These are phyloP conservation scores for Bungarus multicinctus DNA, from an alignment of 2,113 vertebrate species.

Conservation along the genomic window DNA sequence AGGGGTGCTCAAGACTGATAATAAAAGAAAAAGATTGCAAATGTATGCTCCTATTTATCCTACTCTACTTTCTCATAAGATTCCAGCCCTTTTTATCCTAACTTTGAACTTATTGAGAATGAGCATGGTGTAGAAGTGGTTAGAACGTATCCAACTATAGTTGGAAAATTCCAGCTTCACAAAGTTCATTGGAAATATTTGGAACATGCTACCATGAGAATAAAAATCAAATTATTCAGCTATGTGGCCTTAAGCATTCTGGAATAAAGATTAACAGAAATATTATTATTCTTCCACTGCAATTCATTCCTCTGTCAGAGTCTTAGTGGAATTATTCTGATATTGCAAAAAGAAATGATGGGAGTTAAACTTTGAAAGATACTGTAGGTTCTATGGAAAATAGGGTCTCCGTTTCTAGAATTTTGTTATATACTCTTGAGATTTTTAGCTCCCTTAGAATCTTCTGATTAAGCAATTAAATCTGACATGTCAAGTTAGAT, in stretches of 20 bases:
- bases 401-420: neutral
- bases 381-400: neutral
- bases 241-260: neutral
- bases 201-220: neutral
- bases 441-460: neutral
- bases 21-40: neutral
- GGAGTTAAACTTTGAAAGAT: neutral
- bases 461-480: neutral
- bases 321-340: too few species aligned
- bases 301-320: neutral
- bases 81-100: neutral
- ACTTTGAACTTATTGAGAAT: neutral
- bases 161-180: neutral
- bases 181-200: neutral
- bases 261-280: neutral
- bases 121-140: neutral
- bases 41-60: neutral
- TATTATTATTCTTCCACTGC: neutral
- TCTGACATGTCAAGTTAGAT: neutral
- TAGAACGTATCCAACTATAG: neutral
- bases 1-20: neutral
- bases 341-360: neutral
- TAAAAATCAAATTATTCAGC: neutral
- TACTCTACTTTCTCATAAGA: neutral
- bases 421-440: neutral